Evolutionary conservation across 2,113 vertebrate species (phyloP), one percentile per base, ranked within the genome.

Genomic region (Mirounga angustirostris): DNA sequence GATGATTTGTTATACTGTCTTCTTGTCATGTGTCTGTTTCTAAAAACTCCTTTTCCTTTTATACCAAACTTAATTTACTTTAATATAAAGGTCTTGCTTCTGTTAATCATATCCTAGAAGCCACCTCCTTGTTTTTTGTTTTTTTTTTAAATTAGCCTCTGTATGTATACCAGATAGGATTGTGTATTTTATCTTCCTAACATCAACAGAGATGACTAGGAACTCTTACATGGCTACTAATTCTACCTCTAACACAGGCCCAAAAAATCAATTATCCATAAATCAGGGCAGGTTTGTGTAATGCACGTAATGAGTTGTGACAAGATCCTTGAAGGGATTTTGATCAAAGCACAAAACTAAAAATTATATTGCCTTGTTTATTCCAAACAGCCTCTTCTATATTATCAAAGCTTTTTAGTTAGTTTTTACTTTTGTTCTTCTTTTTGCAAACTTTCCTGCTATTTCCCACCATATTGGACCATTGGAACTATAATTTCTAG

Each of bases 21-120:
- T 92, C 91, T 94, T 92, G 15, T 94, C 12, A 80, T 46, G n/a
- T 81, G 87, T 90, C 40, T 98, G 52, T 33, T 85, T 93, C 92
- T 78, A 96, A 95, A 94, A 88, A 73, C 58, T 95, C 16, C 9
- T n/a, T 96, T 94, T 91, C 79, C 71, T 93, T 94, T 95, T 95
- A 65, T 85, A 94, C 65, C 30, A 96, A 95, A 86, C 30, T 83
- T 69, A 89, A 58, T 58, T 84, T 85, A n/a, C 36, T 96, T 96
- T 97, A 89, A 94, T 78, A 82, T 84, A 78, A 88, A 91, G n/a
- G 14, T 1, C 24, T 91, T 85, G 26, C 80, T 94, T 93, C 74
- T 93, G 3, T 65, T 81, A 92, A 15, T 97, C 22, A 84, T 87
- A 82, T 97, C 94, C 28, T 71, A 73, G 78, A 93, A 81, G n/a